Evolutionary conservation across 2,888 invertebrate genomes (phyloP), one percentile per base, ranked within the genome.

Genomic region (Catocala sponsa): DNA sequence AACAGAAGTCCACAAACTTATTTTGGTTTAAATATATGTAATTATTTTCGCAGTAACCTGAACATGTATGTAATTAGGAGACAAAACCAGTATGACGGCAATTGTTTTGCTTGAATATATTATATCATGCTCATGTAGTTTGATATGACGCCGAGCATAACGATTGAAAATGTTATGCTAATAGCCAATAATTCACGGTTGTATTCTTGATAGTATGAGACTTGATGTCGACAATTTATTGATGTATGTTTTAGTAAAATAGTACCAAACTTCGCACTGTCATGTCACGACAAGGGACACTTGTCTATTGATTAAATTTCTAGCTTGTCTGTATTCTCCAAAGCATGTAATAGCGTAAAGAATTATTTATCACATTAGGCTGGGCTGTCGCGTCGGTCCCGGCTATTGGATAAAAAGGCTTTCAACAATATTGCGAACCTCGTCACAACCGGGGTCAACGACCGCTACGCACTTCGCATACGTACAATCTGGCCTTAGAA

Each of bases 401-500:
- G 44, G 55, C 7, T n/a, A 56, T 25, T 51, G 55, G 44, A 60
- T 50, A 48, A 59, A 57, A 60, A 67, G 56, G 55, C 58, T 67
- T 58, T 67, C 63, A 64, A 55, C 58, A 38, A 64, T 60, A 67
- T 67, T 67, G 55, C 60, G 57, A 35, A 49, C 15, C 41, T 49
- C 46, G 57, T 52, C 52, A 58, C 60, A 59, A 25, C 25, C 12
- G 35, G 47, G 55, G 55, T 47, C 51, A 47, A 41, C 33, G 60
- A 55, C 59, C 44, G 47, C 25, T 41, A 13, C 48, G 48, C 59
- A 42, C 59, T 42, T 42, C 42, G 42, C n/a, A 11, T 13, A 35
- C 44, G 49, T 55, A 44, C 59, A 44, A 55, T 55, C 60, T 50
- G 54, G 9, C 33, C 35, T 46, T 11, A 52, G 46, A 15, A 12